phyloP scores from a whole-genome alignment of 2,797 vertebrate genomes.

The Chanos chanos region DNA sequence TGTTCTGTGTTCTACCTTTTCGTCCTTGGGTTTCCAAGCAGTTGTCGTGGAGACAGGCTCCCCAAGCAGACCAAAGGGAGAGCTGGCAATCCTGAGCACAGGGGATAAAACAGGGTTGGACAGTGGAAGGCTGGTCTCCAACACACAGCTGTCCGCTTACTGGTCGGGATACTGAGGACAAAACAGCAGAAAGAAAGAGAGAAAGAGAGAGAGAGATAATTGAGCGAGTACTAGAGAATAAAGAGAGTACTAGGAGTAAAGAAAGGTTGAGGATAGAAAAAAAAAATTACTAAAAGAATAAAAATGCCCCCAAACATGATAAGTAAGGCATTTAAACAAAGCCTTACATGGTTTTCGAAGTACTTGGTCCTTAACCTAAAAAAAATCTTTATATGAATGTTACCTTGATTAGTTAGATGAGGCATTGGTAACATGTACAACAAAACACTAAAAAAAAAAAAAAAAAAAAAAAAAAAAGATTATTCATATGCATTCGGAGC shows the following conservation, averaged over 20 bases:
- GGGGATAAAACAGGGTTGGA: slow-evolving; percentile 78
- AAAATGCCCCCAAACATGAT: not conserved
- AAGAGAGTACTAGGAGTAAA: not conserved
- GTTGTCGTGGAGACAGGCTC: slow-evolving; percentile 80
- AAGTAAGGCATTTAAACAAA: no score
- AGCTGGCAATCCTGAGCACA: slow-evolving; percentile 79
- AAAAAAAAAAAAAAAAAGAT: no score
- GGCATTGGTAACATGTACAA: no score
- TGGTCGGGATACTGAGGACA: slow-evolving; percentile 80
- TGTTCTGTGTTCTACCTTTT: slow-evolving; percentile 74
- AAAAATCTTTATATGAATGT: no score
- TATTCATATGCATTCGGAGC: no score
- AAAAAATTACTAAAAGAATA: not conserved
- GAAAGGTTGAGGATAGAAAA: not conserved
- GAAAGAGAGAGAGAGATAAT: slow-evolving; percentile 6
- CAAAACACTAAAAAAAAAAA: no score
- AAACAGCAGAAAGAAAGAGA: slow-evolving; percentile 9
- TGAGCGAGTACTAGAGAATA: slow-evolving; percentile 5
- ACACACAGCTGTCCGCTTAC: slow-evolving; percentile 76
- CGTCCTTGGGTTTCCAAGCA: slow-evolving; percentile 80
- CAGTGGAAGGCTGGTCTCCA: slow-evolving; percentile 69
- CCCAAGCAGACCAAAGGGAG: slow-evolving; percentile 85
- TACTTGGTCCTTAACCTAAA: no score
- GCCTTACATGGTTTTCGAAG: no score
- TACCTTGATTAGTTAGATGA: no score